These are phyloP conservation scores for Epizoanthus rinbou DNA, from an alignment of 92 coral and sea anemone genomes.

Conservation along the genomic window DNA sequence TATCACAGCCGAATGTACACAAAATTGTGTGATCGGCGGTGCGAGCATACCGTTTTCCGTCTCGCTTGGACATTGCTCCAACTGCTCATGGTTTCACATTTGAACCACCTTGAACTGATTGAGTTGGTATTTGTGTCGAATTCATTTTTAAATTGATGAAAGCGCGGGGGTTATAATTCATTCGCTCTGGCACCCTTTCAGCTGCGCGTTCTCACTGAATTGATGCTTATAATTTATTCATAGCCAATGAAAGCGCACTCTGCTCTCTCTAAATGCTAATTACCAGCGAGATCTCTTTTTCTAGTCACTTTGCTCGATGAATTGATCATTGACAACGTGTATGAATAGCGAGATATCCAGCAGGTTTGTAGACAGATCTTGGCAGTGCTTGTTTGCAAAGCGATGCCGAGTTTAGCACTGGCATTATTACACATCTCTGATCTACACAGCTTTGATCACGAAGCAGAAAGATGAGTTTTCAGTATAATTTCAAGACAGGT, in stretches of 20 bases:
- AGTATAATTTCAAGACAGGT: conserved; percentile 16
- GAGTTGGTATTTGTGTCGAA: conserved; percentile 35
- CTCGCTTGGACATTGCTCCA: not conserved
- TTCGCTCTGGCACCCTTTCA: conserved; percentile 40
- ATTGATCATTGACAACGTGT: conserved; percentile 18
- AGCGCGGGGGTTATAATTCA: conserved; percentile 47
- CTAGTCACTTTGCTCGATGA: conserved; percentile 23
- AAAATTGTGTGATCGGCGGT: not conserved
- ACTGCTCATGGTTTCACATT: conserved; percentile 4
- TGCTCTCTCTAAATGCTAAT: conserved; percentile 84
- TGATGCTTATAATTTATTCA: conserved; percentile 90
- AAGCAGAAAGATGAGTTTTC: conserved; percentile 7
- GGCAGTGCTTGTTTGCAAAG: not conserved
- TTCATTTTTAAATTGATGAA: conserved; percentile 44
- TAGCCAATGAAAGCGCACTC: conserved; percentile 59
- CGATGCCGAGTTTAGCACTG: not conserved
- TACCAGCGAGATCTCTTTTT: conserved; percentile 42
- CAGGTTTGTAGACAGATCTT: not conserved
- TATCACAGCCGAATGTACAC: conserved; percentile 3
- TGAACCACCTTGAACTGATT: conserved; percentile 11
- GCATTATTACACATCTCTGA: no score
- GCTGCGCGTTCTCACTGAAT: conserved; percentile 60
- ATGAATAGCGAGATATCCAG: conserved; percentile 11
- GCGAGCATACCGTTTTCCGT: not conserved
- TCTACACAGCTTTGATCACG: not conserved